These are phyloP conservation scores for Antigone vipio DNA, from an alignment of 2,113 vertebrate species.

Conservation along the genomic window DNA sequence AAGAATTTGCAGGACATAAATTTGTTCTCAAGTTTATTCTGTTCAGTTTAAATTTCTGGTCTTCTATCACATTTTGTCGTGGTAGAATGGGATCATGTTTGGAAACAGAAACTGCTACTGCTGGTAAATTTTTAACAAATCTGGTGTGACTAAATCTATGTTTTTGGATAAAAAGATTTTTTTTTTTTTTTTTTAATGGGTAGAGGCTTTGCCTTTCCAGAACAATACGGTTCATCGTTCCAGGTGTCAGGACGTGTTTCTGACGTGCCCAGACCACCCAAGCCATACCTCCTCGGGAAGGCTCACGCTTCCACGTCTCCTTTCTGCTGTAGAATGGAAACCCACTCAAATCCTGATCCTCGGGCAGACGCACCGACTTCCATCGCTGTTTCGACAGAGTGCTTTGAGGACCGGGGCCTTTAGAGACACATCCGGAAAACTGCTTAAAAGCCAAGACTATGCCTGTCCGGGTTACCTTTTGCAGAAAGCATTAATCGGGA, in stretches of 20 bases:
- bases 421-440: neutral
- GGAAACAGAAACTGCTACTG: neutral
- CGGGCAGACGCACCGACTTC: neutral
- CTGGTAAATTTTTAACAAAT: neutral
- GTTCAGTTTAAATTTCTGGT: neutral
- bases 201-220: neutral
- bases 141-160: neutral
- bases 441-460: neutral
- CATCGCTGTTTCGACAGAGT: neutral
- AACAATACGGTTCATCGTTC: neutral
- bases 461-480: neutral
- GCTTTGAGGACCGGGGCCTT: neutral
- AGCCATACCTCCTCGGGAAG: neutral
- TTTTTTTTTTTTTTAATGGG: neutral
- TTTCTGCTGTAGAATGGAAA: neutral
- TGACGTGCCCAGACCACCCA: neutral
- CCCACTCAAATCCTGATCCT: neutral
- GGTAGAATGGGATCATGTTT: neutral
- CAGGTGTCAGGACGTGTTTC: neutral
- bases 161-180: neutral
- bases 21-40: neutral
- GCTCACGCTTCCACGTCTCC: fast-evolving
- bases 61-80: neutral
- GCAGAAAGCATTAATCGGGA: neutral
- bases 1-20: neutral